These are phyloP conservation scores for Zosterops pallidus DNA, from an alignment of 2,113 vertebrate species.

Conservation along the genomic window DNA sequence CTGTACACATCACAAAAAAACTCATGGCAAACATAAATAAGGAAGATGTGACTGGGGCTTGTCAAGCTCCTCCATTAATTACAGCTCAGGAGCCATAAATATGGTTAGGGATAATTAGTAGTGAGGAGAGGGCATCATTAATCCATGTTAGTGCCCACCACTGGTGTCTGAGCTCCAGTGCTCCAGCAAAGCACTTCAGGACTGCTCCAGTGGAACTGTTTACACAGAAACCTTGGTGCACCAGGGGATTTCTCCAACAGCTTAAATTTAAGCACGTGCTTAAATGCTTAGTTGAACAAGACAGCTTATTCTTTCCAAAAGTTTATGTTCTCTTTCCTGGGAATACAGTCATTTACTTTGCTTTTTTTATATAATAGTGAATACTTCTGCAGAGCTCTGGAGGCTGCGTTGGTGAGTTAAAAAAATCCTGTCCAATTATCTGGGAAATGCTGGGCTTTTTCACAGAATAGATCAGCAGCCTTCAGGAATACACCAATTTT, in stretches of 20 bases:
- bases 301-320: background rate
- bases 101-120: background rate
- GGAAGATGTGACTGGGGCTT: background rate
- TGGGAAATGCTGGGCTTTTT: background rate
- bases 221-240: background rate
- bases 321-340: background rate
- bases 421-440: background rate
- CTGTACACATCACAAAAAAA: background rate
- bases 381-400: constrained; percentile 1
- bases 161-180: background rate
- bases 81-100: background rate
- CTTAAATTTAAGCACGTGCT: background rate
- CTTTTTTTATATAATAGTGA: background rate
- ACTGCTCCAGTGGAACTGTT: background rate
- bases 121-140: background rate
- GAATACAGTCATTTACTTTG: background rate
- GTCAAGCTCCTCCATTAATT: background rate
- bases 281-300: constrained; percentile 32
- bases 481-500: background rate
- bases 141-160: background rate
- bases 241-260: background rate
- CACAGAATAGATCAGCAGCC: background rate
- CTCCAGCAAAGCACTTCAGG: background rate
- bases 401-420: background rate
- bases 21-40: background rate